Base-by-base conservation (phyloP, 2,888 invertebrate species). In the Galeruca laticollis region DNA sequence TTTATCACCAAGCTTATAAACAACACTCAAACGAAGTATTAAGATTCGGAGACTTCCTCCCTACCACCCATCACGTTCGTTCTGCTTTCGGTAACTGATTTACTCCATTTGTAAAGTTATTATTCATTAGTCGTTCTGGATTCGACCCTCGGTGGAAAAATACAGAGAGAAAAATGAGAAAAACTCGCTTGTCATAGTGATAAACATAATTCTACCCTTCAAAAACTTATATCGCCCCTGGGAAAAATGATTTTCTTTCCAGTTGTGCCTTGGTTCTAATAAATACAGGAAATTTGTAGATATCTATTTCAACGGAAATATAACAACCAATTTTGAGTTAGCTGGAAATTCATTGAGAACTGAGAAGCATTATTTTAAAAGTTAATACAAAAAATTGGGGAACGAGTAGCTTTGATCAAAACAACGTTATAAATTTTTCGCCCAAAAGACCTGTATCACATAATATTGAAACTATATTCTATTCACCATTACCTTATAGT, bases 201-300 rank as follows among this genome's bases (percentile, higher is more conserved):
- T 59, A 66, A 59, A 66, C 65, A 66, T 66, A 66, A 66, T 66
- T 66, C 51, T n/a, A 59, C 65, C 65, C 65, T 59, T 56, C 59
- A 59, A 35, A 59, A 66, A 66, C 65, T 40, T 51, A 66, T 66
- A 35, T 66, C 20, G 47, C 65, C 65, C 65, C 51, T 51, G 59
- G 65, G 65, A 66, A 66, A 66, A 66, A 65, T 65, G 33, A 65
- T 57, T 65, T 65, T 57, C 65, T 51, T 66, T 59, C 65, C 65
- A 66, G 35, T 66, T 59, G 65, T 40, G 57, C 56, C 43, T 47
- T 57, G 20, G 47, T 20, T 26, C 31, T 49, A 49, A 57, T 49
- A 20, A 64, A 33, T 47, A 47, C 8, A 40, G n/a, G n/a, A n/a
- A n/a, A n/a, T n/a, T n/a, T n/a, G n/a, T n/a, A n/a, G n/a, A n/a